Conservation (phyloP, 2,797 vertebrate species). For the Lophius americanus region DNA sequence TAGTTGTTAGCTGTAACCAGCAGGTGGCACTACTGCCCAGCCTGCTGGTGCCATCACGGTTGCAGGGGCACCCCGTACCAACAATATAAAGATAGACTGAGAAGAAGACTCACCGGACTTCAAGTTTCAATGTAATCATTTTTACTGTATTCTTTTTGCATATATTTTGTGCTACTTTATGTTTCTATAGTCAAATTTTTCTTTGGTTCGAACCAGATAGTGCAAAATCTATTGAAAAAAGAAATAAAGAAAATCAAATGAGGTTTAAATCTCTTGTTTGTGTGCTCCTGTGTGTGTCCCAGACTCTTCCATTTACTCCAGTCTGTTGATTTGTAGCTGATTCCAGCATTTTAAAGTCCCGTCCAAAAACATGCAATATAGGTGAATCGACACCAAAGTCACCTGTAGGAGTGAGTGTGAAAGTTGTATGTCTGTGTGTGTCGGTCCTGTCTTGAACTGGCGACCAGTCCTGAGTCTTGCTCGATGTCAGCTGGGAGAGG, state of each 20-base stretch:
- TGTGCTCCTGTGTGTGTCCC: not conserved
- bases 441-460: too few relatives aligned
- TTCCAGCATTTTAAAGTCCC: not conserved
- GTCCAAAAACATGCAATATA: too few relatives aligned
- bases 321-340: too few relatives aligned
- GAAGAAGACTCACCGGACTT: constrained; percentile 61
- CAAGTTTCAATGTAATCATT: constrained; percentile 74
- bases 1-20: constrained; percentile 55
- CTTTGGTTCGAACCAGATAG: constrained; percentile 80
- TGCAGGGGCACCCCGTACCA: constrained; percentile 41
- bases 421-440: too few relatives aligned
- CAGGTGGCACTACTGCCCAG: constrained; percentile 52
- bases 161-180: constrained; percentile 82
- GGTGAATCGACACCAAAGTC: too few relatives aligned
- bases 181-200: constrained; percentile 82
- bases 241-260: constrained; percentile 79
- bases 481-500: too few relatives aligned
- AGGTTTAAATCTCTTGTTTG: not conserved
- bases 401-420: too few relatives aligned
- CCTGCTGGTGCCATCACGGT: constrained; percentile 58
- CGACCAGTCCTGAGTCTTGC: too few relatives aligned
- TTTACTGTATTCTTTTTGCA: constrained; percentile 72
- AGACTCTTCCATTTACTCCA: not conserved
- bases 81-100: constrained; percentile 44
- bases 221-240: constrained; percentile 82